Evolutionary conservation across 2,888 invertebrate genomes (phyloP).

Genomic region (Melanophora roralis): DNA sequence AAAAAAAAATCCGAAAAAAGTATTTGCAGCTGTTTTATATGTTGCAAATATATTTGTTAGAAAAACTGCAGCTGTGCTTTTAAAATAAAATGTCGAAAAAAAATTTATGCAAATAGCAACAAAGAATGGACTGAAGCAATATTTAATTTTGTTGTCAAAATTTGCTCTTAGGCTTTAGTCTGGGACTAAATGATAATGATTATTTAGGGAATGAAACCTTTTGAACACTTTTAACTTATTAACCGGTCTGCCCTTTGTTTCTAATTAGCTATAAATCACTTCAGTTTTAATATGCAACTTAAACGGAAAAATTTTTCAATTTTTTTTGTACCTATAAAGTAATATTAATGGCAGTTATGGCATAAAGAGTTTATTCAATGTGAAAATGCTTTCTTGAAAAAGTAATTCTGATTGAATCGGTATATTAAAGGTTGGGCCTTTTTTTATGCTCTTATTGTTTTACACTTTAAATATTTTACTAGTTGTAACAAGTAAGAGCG

Average conservation of each 20-base stretch:
- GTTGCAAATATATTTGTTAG: slow-evolving; percentile 29
- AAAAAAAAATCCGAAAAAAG: slow-evolving; percentile 22
- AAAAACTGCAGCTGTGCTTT: slow-evolving; percentile 58
- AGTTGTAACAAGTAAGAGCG: no score
- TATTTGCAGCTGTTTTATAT: slow-evolving; percentile 52
- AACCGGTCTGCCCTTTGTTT: slow-evolving; percentile 21
- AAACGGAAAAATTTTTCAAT: no score
- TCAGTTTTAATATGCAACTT: neutral
- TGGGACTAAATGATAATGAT: slow-evolving; percentile 38
- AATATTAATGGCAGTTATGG: no score
- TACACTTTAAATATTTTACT: no score
- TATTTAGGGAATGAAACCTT: slow-evolving; percentile 54
- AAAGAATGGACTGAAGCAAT: neutral
- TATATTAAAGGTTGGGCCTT: no score
- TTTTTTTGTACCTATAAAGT: no score
- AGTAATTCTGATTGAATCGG: no score
- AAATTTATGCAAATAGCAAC: neutral
- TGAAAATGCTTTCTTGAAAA: no score
- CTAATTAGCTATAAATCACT: slow-evolving; percentile 20
- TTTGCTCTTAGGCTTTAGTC: slow-evolving; percentile 32
- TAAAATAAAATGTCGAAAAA: neutral
- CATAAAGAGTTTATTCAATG: no score
- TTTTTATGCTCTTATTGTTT: no score
- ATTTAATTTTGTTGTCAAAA: slow-evolving; percentile 49
- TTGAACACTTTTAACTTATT: neutral